Evolutionary conservation across 2,113 vertebrate species (phyloP).

Genomic region (Clarias magur): DNA sequence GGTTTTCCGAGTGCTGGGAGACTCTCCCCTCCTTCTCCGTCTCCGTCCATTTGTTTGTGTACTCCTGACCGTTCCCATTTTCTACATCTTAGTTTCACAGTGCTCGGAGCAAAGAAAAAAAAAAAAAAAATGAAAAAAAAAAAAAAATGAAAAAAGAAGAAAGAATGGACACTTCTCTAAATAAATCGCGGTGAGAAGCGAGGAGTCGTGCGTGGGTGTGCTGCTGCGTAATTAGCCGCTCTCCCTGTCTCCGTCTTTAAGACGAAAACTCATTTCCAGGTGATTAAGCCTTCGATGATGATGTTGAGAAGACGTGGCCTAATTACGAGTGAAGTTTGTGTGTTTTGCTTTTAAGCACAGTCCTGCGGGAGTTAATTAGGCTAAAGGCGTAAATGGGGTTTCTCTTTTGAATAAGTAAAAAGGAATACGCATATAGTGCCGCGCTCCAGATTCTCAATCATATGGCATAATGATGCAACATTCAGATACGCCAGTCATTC

Average conservation of each 20-base stretch:
- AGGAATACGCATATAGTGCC: background rate
- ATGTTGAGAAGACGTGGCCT: conserved; percentile 59
- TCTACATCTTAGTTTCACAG: background rate
- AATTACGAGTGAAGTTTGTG: conserved; percentile 60
- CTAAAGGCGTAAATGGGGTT: conserved; percentile 18
- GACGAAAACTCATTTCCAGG: conserved; percentile 58
- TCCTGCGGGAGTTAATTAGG: conserved; percentile 66
- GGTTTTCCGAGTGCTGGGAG: background rate
- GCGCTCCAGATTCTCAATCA: background rate
- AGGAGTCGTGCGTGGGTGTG: conserved; percentile 18
- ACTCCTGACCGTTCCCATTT: background rate
- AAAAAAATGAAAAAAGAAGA: background rate
- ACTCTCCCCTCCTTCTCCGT: background rate
- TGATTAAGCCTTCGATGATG: conserved; percentile 62
- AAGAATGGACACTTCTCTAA: background rate
- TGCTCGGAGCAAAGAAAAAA: background rate
- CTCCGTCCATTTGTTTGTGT: background rate
- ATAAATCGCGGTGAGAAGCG: background rate
- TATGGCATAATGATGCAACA: background rate
- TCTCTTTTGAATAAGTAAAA: background rate
- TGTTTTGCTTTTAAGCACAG: conserved; percentile 46
- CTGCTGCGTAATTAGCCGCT: conserved; percentile 58
- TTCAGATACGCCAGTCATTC: background rate
- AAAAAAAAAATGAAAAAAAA: background rate
- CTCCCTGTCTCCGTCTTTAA: conserved; percentile 48